Conservation (phyloP, 2,888 invertebrate genomes). For the Philereme vetulata region DNA sequence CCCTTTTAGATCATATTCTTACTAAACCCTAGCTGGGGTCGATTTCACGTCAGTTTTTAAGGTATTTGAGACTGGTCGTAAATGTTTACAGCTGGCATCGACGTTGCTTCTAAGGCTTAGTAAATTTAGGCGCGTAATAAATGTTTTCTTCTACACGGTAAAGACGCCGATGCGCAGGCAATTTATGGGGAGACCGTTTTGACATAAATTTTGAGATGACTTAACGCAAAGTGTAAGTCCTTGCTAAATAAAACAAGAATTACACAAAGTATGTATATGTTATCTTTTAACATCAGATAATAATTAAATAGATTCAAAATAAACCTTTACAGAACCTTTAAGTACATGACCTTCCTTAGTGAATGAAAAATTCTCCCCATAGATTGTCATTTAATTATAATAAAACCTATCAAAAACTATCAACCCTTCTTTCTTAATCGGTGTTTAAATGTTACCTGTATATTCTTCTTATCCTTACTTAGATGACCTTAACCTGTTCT, state of each 20-base stretch:
- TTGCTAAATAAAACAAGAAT: not conserved
- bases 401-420: slow-evolving; percentile 53
- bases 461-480: slow-evolving; percentile 64
- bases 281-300: not conserved
- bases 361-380: slow-evolving; percentile 46
- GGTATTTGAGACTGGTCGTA: slow-evolving; percentile 77
- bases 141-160: slow-evolving; percentile 76
- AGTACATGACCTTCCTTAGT: not conserved
- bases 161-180: slow-evolving; percentile 64
- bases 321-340: not conserved
- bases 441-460: slow-evolving; percentile 76
- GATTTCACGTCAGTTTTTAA: slow-evolving; percentile 40
- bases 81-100: slow-evolving; percentile 79
- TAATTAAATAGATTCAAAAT: not conserved
- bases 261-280: not conserved
- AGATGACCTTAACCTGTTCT: slow-evolving; percentile 62
- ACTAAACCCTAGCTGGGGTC: slow-evolving; percentile 29
- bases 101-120: slow-evolving; percentile 81
- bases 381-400: slow-evolving; percentile 56
- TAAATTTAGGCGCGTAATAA: slow-evolving; percentile 83
- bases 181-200: slow-evolving; percentile 54
- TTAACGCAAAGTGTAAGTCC: not conserved
- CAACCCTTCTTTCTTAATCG: slow-evolving; percentile 66
- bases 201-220: slow-evolving; percentile 2
- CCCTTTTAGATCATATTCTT: slow-evolving; percentile 38